phyloP scores from a whole-genome alignment of 2,888 invertebrate species.

The Dermolepida albohirtum region DNA sequence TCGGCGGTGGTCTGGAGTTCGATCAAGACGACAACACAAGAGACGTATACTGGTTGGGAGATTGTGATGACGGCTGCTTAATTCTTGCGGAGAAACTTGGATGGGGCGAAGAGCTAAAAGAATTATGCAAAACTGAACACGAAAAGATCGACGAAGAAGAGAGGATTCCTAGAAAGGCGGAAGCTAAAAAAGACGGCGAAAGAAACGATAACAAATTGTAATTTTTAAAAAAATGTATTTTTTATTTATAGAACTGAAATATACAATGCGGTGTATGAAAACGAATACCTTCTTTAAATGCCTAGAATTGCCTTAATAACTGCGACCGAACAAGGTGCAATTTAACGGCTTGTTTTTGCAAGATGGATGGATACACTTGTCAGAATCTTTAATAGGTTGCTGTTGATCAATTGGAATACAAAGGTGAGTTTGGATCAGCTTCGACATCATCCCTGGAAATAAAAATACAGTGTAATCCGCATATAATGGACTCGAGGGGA shows the following conservation, averaged over 20 bases:
- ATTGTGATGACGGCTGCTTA: conserved; percentile 85
- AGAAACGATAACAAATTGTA: conserved; percentile 28
- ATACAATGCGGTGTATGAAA: conserved; percentile 8
- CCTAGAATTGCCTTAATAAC: conserved; percentile 76
- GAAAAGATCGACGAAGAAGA: conserved; percentile 66
- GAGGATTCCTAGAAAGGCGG: neutral
- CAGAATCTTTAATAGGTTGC: conserved; percentile 69
- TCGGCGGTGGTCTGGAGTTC: conserved; percentile 76
- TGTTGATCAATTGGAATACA: conserved; percentile 97
- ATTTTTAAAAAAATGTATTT: conserved; percentile 18
- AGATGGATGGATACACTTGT: conserved; percentile 88
- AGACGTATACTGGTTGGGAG: conserved; percentile 85
- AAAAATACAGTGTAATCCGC: too few relatives aligned
- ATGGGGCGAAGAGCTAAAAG: conserved; percentile 78
- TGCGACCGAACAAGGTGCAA: conserved; percentile 95
- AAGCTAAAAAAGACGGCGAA: neutral
- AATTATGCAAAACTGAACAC: conserved; percentile 70
- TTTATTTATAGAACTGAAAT: conserved; percentile 15
- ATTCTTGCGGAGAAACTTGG: conserved; percentile 81
- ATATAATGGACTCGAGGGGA: too few relatives aligned
- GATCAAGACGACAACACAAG: conserved; percentile 73
- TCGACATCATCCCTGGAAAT: conserved; percentile 73
- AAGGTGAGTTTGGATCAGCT: conserved; percentile 83
- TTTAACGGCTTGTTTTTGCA: conserved; percentile 84
- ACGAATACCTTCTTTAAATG: conserved; percentile 28